A percentile compares a stretch with the other conserved stretches of the same genome.
Evolutionary conservation across 2,797 vertebrate genomes (phyloP).

Genomic region (Falco columbarius): DNA sequence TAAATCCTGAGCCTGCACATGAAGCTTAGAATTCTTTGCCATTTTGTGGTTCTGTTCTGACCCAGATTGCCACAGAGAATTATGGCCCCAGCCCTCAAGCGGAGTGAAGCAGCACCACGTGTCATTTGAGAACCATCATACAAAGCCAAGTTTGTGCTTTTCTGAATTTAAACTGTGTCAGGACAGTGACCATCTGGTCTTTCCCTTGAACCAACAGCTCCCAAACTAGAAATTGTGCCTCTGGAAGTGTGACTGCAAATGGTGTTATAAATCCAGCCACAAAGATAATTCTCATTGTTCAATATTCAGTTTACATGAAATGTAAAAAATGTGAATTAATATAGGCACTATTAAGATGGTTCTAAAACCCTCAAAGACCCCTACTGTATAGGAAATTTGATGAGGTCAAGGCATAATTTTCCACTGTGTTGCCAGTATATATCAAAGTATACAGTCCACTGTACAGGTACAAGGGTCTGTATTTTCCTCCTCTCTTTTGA

Average conservation of each 20-base stretch:
- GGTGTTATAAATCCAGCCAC: not conserved
- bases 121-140: accelerated
- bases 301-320: not conserved
- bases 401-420: not conserved
- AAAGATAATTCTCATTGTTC: not conserved
- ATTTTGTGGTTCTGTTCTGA: not conserved
- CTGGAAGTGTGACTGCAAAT: not conserved
- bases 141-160: not conserved
- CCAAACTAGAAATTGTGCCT: not conserved
- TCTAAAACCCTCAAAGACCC: not conserved
- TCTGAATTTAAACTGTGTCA: not conserved
- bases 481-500: not conserved
- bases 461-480: not conserved
- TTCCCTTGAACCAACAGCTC: not conserved
- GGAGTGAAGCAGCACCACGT: not conserved
- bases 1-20: not conserved
- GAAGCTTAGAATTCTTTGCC: not conserved
- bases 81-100: not conserved
- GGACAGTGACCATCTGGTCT: not conserved
- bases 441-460: not conserved
- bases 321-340: not conserved
- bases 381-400: not conserved
- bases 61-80: not conserved
- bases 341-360: not conserved
- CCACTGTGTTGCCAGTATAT: too few species aligned